A percentile compares a stretch with the other conserved stretches of the same genome.
phyloP scores from a whole-genome alignment of 2,888 invertebrate genomes.

The Protophormia terraenovae region DNA sequence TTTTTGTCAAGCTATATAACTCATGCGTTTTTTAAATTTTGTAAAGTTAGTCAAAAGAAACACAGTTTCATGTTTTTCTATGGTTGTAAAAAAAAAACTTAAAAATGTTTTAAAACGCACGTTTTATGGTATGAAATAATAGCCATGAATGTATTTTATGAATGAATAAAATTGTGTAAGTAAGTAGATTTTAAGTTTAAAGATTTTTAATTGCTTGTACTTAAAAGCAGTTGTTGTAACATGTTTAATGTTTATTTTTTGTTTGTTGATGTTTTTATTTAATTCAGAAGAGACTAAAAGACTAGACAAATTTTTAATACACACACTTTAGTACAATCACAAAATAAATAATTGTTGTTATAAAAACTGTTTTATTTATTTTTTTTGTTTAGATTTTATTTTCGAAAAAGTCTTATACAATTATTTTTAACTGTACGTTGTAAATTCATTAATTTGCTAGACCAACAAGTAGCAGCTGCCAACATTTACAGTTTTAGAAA shows the following conservation, averaged over 20 bases:
- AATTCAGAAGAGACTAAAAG: conserved; percentile 6
- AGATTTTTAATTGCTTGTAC: conserved; percentile 51
- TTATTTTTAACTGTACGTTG: conserved; percentile 54
- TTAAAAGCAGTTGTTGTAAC: conserved; percentile 20
- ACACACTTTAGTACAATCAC: not conserved
- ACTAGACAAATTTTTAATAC: conserved; percentile 9
- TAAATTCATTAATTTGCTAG: conserved; percentile 57
- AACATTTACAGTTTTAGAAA: conserved; percentile 11
- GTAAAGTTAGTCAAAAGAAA: not conserved
- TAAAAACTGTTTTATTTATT: not conserved
- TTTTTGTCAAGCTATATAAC: conserved; percentile 33
- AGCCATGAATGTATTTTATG: not conserved
- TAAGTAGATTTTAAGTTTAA: not conserved
- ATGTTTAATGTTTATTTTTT: not conserved
- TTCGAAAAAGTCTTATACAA: conserved; percentile 36
- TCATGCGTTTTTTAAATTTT: conserved; percentile 21
- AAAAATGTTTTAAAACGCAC: conserved; percentile 47
- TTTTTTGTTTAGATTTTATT: conserved; percentile 2
- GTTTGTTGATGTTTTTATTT: not conserved
- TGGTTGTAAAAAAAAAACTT: conserved; percentile 16
- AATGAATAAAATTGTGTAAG: conserved; percentile 10
- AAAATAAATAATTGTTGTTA: not conserved
- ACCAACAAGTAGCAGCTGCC: conserved; percentile 64
- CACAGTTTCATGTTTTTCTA: conserved; percentile 13
- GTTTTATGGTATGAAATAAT: conserved; percentile 8